These are phyloP conservation scores for Cephus rjabovi DNA, from an alignment of 2,888 invertebrate species.

Conservation along the genomic window DNA sequence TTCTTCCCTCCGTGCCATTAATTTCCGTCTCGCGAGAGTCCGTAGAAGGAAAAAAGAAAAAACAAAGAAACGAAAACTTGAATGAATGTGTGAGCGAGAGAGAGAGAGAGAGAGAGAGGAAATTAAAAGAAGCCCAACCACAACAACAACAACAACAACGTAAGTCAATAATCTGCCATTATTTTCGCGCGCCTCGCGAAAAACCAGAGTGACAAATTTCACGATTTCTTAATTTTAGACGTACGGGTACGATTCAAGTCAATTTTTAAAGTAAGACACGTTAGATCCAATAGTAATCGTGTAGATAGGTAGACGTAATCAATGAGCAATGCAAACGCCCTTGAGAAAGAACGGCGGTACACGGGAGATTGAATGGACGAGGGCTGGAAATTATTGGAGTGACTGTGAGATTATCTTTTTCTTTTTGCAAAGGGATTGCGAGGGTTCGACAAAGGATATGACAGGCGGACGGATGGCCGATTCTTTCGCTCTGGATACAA, in stretches of 20 bases:
- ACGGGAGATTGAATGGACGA: too few relatives aligned
- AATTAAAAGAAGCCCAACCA: constrained; percentile 14
- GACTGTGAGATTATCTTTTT: too few relatives aligned
- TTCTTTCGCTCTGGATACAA: constrained; percentile 47
- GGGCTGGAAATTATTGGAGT: too few relatives aligned
- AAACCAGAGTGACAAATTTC: background rate
- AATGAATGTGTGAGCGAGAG: background rate
- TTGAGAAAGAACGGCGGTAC: constrained; percentile 16
- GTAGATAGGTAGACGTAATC: constrained; percentile 20
- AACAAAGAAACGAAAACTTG: background rate
- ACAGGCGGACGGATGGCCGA: constrained; percentile 24
- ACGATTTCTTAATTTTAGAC: background rate
- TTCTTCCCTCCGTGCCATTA: too few relatives aligned
- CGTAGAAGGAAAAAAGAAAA: background rate
- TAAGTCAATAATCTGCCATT: background rate
- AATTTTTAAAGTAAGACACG: constrained; percentile 43
- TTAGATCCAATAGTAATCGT: constrained; percentile 7
- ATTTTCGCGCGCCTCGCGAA: too few relatives aligned
- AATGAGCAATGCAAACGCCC: constrained; percentile 34
- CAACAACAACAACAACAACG: constrained; percentile 1
- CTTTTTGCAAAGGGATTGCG: too few relatives aligned
- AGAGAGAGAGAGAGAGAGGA: constrained; percentile 13
- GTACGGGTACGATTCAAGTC: constrained; percentile 37
- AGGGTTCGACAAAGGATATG: background rate
- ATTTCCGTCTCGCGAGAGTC: too few relatives aligned